Conservation (phyloP, 1,140 invertebrate genomes). For the Drosophila tristis region DNA sequence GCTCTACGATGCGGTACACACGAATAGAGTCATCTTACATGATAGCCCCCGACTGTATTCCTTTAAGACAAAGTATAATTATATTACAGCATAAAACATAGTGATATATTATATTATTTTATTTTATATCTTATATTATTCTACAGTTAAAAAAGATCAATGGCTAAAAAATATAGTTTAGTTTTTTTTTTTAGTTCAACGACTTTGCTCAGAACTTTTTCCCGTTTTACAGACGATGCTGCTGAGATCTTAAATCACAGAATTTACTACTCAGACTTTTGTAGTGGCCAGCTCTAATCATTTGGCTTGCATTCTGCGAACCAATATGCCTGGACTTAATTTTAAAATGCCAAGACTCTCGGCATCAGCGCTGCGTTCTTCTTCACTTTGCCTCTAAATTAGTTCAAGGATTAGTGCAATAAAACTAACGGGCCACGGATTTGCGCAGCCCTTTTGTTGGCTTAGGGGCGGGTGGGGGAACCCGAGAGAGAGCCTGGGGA, state of each 20-base stretch:
- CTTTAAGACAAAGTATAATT: too few species aligned
- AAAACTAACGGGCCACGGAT: slow-evolving; percentile 76
- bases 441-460: slow-evolving; percentile 68
- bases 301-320: slow-evolving; percentile 9
- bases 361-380: slow-evolving; percentile 24
- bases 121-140: too few species aligned
- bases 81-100: too few species aligned
- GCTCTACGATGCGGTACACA: slow-evolving; percentile 15
- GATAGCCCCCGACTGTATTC: too few species aligned
- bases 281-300: not conserved
- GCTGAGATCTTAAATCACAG: too few species aligned
- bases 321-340: slow-evolving; percentile 55
- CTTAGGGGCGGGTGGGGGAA: slow-evolving; percentile 15
- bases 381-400: slow-evolving; percentile 48
- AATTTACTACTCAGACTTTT: too few species aligned
- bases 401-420: slow-evolving; percentile 80
- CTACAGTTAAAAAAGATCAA: too few species aligned
- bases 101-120: too few species aligned
- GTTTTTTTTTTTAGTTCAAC: too few species aligned
- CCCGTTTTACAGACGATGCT: too few species aligned
- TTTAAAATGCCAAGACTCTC: slow-evolving; percentile 49
- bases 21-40: not conserved
- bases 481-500: slow-evolving; percentile 1
- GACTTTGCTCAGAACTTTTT: too few species aligned
- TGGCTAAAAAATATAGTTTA: too few species aligned